phyloP scores from a whole-genome alignment of 2,797 vertebrate species.

The Xiphophorus birchmanni region DNA sequence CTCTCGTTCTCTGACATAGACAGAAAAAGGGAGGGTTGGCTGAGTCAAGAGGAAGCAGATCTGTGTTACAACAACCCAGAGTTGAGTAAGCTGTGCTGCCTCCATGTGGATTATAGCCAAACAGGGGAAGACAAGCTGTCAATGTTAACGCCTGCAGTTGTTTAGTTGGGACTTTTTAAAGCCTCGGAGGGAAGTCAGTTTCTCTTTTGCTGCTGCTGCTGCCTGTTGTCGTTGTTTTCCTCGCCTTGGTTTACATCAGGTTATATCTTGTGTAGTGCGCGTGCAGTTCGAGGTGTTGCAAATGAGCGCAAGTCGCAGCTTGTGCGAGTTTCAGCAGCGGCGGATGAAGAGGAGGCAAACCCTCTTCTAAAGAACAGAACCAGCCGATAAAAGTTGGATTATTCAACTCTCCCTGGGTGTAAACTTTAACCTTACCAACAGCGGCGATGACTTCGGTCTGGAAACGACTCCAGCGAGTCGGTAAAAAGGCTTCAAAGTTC shows the following conservation, averaged over 20 bases:
- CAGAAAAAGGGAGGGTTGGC: conserved; percentile 38
- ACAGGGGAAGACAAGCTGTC: conserved; percentile 21
- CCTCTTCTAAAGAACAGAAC: conserved; percentile 49
- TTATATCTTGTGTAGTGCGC: background rate
- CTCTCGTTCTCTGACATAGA: background rate
- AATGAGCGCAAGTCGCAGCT: conserved; percentile 62
- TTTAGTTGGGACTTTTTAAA: conserved; percentile 19
- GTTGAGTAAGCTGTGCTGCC: conserved; percentile 33
- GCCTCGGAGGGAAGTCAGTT: conserved; percentile 48
- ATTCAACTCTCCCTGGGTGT: background rate
- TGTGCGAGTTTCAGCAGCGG: conserved; percentile 34
- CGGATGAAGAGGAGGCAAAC: conserved; percentile 20
- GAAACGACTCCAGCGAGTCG: conserved; percentile 91
- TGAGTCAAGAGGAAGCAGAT: conserved; percentile 38
- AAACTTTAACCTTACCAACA: background rate
- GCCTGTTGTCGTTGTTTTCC: background rate
- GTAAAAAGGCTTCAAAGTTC: conserved; percentile 92
- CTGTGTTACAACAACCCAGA: conserved; percentile 25
- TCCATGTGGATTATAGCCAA: conserved; percentile 38
- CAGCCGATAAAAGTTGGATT: conserved; percentile 20
- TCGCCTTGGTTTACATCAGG: background rate
- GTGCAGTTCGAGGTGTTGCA: conserved; percentile 32
- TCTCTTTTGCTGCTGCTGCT: background rate
- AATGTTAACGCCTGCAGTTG: conserved; percentile 23
- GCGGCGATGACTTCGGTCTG: conserved; percentile 90